These are phyloP conservation scores for Megastigmus dorsalis DNA, from an alignment of 2,888 invertebrate species.

Conservation along the genomic window DNA sequence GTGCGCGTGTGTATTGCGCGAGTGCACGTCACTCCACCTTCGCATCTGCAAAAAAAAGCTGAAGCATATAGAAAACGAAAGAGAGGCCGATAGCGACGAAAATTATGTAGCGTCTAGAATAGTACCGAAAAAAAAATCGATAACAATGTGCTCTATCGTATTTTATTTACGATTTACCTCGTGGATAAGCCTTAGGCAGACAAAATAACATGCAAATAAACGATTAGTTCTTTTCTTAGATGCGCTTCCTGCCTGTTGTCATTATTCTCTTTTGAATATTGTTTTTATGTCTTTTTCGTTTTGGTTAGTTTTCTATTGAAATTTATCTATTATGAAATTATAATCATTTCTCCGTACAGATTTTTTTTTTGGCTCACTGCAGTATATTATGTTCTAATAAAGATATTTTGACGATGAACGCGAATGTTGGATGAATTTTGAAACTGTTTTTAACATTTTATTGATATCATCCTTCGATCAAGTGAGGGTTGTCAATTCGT, in stretches of 20 bases:
- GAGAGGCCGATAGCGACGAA: conserved; percentile 37
- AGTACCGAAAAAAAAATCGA: conserved; percentile 36
- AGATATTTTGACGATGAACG: no score
- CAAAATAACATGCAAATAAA: conserved; percentile 49
- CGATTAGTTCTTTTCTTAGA: conserved; percentile 48
- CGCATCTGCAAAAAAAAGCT: conserved; percentile 32
- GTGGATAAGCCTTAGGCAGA: conserved; percentile 46
- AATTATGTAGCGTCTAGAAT: conserved; percentile 47
- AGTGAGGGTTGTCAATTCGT: no score
- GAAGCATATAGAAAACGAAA: conserved; percentile 52
- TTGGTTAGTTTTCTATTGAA: no score
- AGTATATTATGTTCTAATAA: no score
- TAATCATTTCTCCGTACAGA: no score
- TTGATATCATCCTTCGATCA: no score
- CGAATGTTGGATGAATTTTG: no score
- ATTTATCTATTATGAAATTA: no score
- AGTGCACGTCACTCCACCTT: conserved; percentile 18
- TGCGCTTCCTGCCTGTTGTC: conserved; percentile 28
- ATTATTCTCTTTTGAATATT: conserved; percentile 1
- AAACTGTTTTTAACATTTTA: no score
- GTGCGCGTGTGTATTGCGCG: no score
- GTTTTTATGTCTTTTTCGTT: neutral
- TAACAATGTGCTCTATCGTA: conserved; percentile 44
- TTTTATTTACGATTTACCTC: conserved; percentile 51
- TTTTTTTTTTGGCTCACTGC: no score